phyloP scores from a whole-genome alignment of 2,888 invertebrate genomes.

The Caenorhabditis macrosperma region DNA sequence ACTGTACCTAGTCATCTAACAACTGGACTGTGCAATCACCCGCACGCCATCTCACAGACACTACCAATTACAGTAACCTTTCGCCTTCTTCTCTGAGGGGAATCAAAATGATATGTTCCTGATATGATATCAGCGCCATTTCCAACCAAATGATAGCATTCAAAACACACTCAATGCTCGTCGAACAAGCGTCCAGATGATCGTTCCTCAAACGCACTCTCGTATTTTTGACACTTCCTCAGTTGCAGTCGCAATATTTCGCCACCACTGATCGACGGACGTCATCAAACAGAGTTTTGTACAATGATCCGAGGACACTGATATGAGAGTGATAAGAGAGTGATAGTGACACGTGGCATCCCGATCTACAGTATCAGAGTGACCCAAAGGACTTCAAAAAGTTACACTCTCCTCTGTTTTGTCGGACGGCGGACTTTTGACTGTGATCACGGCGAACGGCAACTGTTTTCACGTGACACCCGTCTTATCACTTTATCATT shows the following conservation, averaged over 20 bases:
- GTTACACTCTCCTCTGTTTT: neutral
- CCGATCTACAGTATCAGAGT: neutral
- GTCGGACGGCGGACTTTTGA: too few relatives aligned
- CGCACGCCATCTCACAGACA: too few relatives aligned
- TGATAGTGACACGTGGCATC: neutral
- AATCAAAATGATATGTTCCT: too few relatives aligned
- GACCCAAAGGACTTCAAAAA: neutral
- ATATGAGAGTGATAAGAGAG: neutral
- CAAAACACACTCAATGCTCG: too few relatives aligned
- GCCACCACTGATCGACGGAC: neutral
- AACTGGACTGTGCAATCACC: too few relatives aligned
- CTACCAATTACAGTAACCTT: too few relatives aligned
- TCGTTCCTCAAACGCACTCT: neutral
- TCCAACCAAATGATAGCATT: too few relatives aligned
- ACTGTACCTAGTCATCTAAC: too few relatives aligned
- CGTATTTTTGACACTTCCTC: neutral
- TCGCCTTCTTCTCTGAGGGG: too few relatives aligned
- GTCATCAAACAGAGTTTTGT: neutral
- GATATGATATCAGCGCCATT: too few relatives aligned
- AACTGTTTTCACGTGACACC: neutral
- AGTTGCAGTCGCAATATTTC: neutral
- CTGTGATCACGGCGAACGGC: too few relatives aligned
- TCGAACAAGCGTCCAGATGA: too few relatives aligned
- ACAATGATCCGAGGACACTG: neutral
- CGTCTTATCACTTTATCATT: neutral